phyloP scores from a whole-genome alignment of 92 coral and sea anemone genomes.

The Bergia puertoricense region DNA sequence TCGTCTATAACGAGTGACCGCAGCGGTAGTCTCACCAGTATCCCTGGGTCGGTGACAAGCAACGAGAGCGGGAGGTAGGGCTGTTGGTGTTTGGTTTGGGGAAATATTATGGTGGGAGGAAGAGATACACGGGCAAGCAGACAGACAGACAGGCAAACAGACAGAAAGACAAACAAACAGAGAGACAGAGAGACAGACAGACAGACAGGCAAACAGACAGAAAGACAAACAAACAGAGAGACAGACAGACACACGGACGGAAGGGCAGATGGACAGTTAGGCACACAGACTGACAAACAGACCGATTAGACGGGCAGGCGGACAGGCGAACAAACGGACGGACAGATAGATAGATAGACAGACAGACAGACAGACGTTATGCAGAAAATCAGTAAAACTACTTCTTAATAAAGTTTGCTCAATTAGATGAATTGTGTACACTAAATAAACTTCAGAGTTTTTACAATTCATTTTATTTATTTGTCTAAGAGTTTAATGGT shows the following conservation, averaged over 20 bases:
- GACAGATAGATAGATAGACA: no score
- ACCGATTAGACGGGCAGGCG: no score
- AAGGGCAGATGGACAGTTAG: not conserved
- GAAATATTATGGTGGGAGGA: not conserved
- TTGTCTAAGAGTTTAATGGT: no score
- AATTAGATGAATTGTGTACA: no score
- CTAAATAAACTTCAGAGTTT: no score
- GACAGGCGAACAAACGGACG: no score
- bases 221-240: not conserved
- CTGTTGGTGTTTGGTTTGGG: not conserved
- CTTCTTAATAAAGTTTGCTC: no score
- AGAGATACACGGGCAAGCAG: not conserved
- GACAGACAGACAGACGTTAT: no score
- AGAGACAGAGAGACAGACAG: not conserved
- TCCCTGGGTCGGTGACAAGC: conserved; percentile 96
- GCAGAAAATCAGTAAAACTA: no score
- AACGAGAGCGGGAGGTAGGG: conserved; percentile 89
- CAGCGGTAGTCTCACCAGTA: conserved; percentile 92
- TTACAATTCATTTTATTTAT: no score
- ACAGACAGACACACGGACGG: not conserved
- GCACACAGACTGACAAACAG: no score
- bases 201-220: not conserved
- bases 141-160: not conserved
- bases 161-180: not conserved
- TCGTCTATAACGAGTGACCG: conserved; percentile 92